Evolutionary conservation across 2,888 invertebrate species (phyloP).

Genomic region (Heteropelma amictum): DNA sequence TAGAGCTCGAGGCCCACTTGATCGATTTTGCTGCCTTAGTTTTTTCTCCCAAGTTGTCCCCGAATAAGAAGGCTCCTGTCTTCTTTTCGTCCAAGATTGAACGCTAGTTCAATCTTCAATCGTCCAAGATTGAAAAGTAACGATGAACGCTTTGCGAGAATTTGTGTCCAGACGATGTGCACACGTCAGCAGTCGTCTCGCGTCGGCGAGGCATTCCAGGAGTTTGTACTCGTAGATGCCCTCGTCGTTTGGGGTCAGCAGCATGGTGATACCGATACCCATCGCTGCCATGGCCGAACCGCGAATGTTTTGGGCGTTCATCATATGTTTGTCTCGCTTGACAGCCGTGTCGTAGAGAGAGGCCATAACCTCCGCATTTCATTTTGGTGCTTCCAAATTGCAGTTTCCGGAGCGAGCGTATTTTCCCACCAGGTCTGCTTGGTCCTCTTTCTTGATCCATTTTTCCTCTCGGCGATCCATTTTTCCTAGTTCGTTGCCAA

Average conservation of each 20-base stretch:
- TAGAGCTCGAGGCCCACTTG: constrained; percentile 41
- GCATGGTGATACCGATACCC: constrained; percentile 20
- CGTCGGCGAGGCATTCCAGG: constrained; percentile 29
- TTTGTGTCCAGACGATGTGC: constrained; percentile 31
- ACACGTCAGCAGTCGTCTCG: constrained; percentile 36
- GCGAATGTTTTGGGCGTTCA: constrained; percentile 41
- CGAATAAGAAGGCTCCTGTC: constrained; percentile 41
- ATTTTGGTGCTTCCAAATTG: constrained; percentile 43
- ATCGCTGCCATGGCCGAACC: constrained; percentile 50
- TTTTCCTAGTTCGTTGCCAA: constrained; percentile 38
- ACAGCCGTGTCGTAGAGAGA: constrained; percentile 40
- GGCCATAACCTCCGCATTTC: constrained; percentile 47
- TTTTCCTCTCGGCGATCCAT: constrained; percentile 42
- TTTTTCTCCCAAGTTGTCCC: constrained; percentile 47
- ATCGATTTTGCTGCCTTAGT: constrained; percentile 45
- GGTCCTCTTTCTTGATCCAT: constrained; percentile 45
- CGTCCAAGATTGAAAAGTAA: no score
- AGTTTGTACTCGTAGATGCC: constrained; percentile 12
- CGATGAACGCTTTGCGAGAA: constrained; percentile 42
- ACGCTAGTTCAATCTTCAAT: no score
- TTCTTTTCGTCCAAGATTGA: constrained; percentile 40
- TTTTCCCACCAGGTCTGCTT: constrained; percentile 34
- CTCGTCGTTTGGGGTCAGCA: constrained; percentile 30
- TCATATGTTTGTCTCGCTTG: constrained; percentile 54
- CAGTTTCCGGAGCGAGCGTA: constrained; percentile 48